Evolutionary conservation across 2,113 vertebrate species (phyloP).

Genomic region (Cisticola juncidis): DNA sequence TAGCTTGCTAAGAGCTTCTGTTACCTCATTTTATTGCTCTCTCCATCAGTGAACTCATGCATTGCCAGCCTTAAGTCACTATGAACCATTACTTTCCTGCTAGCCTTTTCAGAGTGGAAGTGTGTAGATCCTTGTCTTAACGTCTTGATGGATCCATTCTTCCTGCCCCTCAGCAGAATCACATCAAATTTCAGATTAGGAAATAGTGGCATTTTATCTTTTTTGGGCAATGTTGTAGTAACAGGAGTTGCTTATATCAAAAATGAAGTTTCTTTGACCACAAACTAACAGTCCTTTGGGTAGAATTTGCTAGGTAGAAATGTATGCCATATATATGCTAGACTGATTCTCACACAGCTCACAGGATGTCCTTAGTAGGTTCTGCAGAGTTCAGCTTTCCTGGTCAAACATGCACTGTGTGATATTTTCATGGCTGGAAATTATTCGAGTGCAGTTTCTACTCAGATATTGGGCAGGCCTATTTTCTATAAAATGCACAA

Average conservation of each 20-base stretch:
- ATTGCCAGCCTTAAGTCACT: not conserved
- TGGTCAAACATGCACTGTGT: not conserved
- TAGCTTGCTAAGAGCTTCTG: not conserved
- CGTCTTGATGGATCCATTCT: not conserved
- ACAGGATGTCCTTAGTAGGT: not conserved
- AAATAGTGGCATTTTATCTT: not conserved
- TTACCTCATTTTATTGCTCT: not conserved
- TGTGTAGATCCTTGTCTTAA: not conserved
- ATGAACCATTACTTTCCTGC: not conserved
- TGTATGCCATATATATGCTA: not conserved
- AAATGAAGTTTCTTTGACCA: not conserved
- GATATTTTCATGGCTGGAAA: not conserved
- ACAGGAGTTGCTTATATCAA: not conserved
- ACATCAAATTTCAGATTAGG: not conserved
- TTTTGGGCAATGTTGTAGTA: not conserved
- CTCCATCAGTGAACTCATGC: not conserved
- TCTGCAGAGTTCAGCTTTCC: not conserved
- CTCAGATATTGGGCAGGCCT: not conserved
- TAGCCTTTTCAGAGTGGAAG: not conserved
- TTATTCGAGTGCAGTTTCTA: not conserved
- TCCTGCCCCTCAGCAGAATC: not conserved
- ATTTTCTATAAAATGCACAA: not conserved
- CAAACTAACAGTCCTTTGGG: not conserved
- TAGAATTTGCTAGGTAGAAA: not conserved
- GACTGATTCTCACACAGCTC: not conserved